Evolutionary conservation across 2,888 invertebrate species (phyloP).

Genomic region (Sinohyriopsis cumingii): DNA sequence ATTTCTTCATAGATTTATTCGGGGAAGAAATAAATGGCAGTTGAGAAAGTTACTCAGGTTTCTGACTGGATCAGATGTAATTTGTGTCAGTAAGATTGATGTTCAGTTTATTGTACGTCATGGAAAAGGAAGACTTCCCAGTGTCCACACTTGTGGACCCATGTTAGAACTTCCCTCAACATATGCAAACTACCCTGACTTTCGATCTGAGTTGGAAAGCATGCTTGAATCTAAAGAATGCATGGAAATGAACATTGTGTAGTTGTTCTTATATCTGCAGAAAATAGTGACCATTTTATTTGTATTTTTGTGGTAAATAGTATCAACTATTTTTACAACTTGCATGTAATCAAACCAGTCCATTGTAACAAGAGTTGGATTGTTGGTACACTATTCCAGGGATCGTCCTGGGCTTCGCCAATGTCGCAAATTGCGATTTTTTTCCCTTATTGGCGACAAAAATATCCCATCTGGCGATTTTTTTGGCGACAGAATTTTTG

Average conservation of each 20-base stretch:
- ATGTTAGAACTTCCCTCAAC: constrained; percentile 12
- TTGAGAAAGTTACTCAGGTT: constrained; percentile 7
- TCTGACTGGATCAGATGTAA: constrained; percentile 14
- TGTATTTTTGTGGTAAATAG: too few relatives aligned
- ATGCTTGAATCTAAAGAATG: constrained; percentile 5
- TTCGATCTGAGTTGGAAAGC: constrained; percentile 14
- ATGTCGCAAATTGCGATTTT: too few relatives aligned
- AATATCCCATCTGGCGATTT: too few relatives aligned
- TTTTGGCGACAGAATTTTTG: too few relatives aligned
- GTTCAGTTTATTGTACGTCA: constrained; percentile 8
- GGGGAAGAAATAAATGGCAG: constrained; percentile 8
- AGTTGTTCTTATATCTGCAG: neutral
- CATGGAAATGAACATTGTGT: constrained; percentile 8
- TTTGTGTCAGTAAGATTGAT: constrained; percentile 13
- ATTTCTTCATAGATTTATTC: constrained; percentile 15
- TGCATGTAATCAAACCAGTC: too few relatives aligned
- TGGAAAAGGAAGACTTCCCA: constrained; percentile 12
- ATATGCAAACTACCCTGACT: constrained; percentile 14
- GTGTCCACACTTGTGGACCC: constrained; percentile 19
- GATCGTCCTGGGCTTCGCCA: too few relatives aligned
- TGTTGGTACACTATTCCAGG: too few relatives aligned
- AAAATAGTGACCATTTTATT: too few relatives aligned
- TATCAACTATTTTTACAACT: too few relatives aligned
- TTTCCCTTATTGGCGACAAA: too few relatives aligned
- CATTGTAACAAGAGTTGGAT: too few relatives aligned